Conservation (phyloP, 2,113 vertebrate species). For the Dicerorhinus sumatrensis region DNA sequence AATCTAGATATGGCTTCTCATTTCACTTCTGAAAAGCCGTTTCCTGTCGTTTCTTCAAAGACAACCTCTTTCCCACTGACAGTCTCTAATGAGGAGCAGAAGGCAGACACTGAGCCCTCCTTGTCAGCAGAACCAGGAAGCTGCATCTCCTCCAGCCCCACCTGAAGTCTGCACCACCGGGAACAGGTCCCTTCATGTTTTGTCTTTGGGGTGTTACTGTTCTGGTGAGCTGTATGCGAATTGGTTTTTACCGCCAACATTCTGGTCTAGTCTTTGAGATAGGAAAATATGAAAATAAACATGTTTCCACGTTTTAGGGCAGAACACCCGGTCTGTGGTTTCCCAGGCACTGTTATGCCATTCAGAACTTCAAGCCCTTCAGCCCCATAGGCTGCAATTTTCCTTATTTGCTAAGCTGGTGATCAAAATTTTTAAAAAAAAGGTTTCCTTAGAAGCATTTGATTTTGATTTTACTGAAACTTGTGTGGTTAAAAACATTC, state of each 20-base stretch:
- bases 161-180: not conserved
- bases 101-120: not conserved
- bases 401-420: constrained; percentile 55
- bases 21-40: constrained; percentile 40
- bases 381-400: not conserved
- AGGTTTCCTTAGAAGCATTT: constrained; percentile 78
- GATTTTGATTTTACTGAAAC: constrained; percentile 84
- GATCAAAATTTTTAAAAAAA: constrained; percentile 40
- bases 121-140: not conserved
- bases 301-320: constrained; percentile 71
- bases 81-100: constrained; percentile 33
- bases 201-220: not conserved
- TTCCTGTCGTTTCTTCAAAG: constrained; percentile 65
- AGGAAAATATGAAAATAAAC: constrained; percentile 76
- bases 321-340: constrained; percentile 77
- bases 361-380: constrained; percentile 47
- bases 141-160: not conserved
- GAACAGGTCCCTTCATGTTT: not conserved
- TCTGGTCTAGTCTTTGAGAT: constrained; percentile 49
- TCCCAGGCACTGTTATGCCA: constrained; percentile 35
- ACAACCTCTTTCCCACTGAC: constrained; percentile 49
- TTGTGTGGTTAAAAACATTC: constrained; percentile 83
- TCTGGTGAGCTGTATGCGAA: constrained; percentile 12
- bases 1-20: constrained; percentile 18
- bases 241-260: constrained; percentile 15